Percentiles rank a stretch among this genome's conserved stretches.
These are phyloP conservation scores for Sphecodes monilicornis DNA, from an alignment of 2,888 invertebrate species.

Conservation along the genomic window DNA sequence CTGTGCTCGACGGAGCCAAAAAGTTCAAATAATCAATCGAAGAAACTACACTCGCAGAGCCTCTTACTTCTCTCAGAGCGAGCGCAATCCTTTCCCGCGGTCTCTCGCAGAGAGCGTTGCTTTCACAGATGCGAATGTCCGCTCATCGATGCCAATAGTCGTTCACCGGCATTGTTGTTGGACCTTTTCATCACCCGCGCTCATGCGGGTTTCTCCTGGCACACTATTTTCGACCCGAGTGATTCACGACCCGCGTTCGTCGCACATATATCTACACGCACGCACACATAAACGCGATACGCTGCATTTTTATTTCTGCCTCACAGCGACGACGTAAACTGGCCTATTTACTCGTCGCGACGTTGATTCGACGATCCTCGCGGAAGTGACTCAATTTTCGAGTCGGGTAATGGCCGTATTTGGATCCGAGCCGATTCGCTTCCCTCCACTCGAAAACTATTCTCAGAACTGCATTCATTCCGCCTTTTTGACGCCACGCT, in stretches of 20 bases:
- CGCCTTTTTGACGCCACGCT: background rate
- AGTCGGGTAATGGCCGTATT: background rate
- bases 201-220: constrained; percentile 41
- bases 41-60: background rate
- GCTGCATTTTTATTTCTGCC: constrained; percentile 46
- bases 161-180: constrained; percentile 39
- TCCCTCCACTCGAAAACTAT: constrained; percentile 4
- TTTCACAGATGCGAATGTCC: constrained; percentile 41
- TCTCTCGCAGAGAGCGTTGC: constrained; percentile 15
- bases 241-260: constrained; percentile 67
- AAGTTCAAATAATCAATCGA: constrained; percentile 3
- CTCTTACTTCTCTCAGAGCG: constrained; percentile 19
- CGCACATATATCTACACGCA: background rate
- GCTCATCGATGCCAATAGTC: constrained; percentile 38
- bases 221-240: constrained; percentile 61
- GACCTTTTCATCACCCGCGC: constrained; percentile 49
- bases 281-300: constrained; percentile 33
- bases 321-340: background rate
- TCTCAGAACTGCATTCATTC: background rate
- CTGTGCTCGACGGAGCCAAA: background rate
- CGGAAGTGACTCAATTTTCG: background rate
- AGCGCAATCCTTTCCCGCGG: constrained; percentile 20
- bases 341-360: background rate
- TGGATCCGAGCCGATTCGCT: background rate
- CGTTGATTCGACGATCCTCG: background rate